Percentiles rank a stretch among this genome's conserved stretches.
Evolutionary conservation across 1,140 invertebrate species (phyloP).

Genomic region (Pseudomyrmex flavicornis): DNA sequence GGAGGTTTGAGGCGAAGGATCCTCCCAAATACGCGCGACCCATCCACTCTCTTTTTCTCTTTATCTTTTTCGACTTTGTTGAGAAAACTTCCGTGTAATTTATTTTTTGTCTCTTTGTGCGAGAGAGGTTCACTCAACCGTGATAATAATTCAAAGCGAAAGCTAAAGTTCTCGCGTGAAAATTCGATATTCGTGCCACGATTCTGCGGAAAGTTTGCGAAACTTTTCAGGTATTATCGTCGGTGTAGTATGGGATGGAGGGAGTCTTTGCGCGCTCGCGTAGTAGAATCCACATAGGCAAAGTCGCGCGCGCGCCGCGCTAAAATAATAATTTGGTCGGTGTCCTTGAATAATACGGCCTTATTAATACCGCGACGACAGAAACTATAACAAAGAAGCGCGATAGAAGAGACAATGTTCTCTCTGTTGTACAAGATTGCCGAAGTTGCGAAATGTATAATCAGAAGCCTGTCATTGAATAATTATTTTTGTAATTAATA

Average conservation of each 20-base stretch:
- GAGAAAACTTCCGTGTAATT: constrained; percentile 22
- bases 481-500: neutral
- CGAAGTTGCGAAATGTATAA: constrained; percentile 2
- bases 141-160: constrained; percentile 73
- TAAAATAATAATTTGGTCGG: constrained; percentile 73
- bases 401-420: neutral
- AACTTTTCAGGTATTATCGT: constrained; percentile 71
- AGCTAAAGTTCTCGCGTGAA: constrained; percentile 66
- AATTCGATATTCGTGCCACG: constrained; percentile 78
- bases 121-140: constrained; percentile 43
- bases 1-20: neutral
- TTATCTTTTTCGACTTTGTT: too few relatives aligned
- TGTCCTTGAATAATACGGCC: constrained; percentile 74
- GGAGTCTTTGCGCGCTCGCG: constrained; percentile 53
- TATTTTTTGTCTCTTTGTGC: constrained; percentile 44
- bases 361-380: constrained; percentile 66
- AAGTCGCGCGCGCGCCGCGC: constrained; percentile 43
- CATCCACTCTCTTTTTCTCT: neutral
- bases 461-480: constrained; percentile 38
- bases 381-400: constrained; percentile 41
- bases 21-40: neutral
- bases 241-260: constrained; percentile 7
- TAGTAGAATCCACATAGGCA: constrained; percentile 51
- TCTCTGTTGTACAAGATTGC: neutral
- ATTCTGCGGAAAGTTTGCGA: constrained; percentile 69